phyloP scores from a whole-genome alignment of 2,113 vertebrate species.

The Gavia stellata region DNA sequence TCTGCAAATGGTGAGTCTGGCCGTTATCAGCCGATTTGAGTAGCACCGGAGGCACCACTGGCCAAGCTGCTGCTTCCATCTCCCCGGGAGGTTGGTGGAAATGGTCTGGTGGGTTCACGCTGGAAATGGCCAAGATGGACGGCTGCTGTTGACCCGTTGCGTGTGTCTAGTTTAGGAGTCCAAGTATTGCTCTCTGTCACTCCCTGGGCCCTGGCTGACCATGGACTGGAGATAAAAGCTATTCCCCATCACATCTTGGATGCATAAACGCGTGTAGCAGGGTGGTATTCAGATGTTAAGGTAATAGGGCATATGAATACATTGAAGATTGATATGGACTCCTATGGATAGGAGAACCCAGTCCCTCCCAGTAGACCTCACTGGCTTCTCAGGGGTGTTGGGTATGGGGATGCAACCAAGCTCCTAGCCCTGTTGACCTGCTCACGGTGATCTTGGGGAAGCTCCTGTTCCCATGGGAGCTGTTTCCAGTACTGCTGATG shows the following conservation, averaged over 20 bases:
- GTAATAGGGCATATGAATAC: not conserved
- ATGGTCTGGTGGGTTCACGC: fast-evolving
- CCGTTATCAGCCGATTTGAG: fast-evolving
- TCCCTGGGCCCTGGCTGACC: not conserved
- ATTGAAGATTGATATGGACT: not conserved
- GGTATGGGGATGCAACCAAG: not conserved
- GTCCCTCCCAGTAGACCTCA: not conserved
- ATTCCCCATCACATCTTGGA: not conserved
- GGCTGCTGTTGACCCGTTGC: not conserved
- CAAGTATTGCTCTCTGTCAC: not conserved
- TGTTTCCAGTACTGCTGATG: not conserved
- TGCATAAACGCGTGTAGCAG: fast-evolving
- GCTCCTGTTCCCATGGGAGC: not conserved
- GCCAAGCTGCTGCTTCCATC: not conserved
- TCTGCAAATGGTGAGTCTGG: not conserved
- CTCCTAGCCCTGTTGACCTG: not conserved
- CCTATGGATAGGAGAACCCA: not conserved
- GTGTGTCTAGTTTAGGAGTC: not conserved
- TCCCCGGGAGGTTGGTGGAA: not conserved
- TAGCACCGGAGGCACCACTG: fast-evolving
- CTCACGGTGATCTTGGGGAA: not conserved
- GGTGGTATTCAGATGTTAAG: not conserved
- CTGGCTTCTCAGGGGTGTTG: not conserved
- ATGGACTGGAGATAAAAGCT: not conserved
- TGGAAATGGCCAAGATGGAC: not conserved